Percentiles rank a stretch among this genome's conserved stretches.
phyloP scores from a whole-genome alignment of 2,797 vertebrate genomes.

The Pogoniulus pusillus region DNA sequence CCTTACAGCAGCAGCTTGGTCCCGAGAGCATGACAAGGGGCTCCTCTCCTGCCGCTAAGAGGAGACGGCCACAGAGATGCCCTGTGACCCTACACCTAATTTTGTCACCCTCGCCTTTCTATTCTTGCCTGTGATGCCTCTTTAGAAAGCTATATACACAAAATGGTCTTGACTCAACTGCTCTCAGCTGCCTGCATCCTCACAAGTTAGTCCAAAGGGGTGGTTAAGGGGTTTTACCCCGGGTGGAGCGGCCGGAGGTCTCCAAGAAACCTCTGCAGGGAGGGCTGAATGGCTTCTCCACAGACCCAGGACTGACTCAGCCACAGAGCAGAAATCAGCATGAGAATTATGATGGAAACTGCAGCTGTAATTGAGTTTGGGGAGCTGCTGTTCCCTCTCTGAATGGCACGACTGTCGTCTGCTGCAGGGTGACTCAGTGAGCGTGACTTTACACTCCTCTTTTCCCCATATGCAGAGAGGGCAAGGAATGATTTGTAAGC shows the following conservation, averaged over 20 bases:
- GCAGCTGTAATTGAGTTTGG: not conserved
- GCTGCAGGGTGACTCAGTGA: not conserved
- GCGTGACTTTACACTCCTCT: not conserved
- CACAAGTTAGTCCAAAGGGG: fast-evolving
- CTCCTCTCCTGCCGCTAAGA: not conserved
- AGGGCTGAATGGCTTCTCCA: not conserved
- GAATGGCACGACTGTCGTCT: not conserved
- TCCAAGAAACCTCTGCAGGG: fast-evolving
- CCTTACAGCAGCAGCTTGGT: fast-evolving
- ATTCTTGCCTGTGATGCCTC: not conserved
- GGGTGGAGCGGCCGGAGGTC: fast-evolving
- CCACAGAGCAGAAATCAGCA: fast-evolving
- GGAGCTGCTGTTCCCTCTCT: not conserved
- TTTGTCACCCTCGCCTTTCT: not conserved
- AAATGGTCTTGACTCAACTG: fast-evolving
- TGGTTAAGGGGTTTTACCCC: not conserved
- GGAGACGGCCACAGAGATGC: not conserved
- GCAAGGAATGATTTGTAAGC: not conserved
- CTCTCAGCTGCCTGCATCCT: not conserved
- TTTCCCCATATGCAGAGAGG: not conserved
- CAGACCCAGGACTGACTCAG: not conserved
- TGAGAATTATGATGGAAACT: not conserved
- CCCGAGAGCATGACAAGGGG: not conserved
- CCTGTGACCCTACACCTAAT: not conserved
- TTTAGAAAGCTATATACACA: fast-evolving